Evolutionary conservation across 2,113 vertebrate species (phyloP).

Genomic region (Osmerus eperlanus): DNA sequence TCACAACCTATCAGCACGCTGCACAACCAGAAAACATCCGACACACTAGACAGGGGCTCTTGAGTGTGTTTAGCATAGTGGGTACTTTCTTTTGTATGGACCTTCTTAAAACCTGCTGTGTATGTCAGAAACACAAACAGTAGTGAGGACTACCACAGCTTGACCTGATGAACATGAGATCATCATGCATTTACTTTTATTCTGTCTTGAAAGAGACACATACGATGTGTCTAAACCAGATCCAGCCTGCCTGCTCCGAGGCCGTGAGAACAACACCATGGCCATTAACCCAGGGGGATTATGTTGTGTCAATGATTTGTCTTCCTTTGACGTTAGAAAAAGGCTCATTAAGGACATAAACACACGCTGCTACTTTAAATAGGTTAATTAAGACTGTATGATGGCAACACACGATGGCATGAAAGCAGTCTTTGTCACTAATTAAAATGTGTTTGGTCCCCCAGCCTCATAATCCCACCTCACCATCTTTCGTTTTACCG

Average conservation of each 20-base stretch:
- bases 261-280: conserved; percentile 18
- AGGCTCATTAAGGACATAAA: conserved; percentile 61
- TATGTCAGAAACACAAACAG: too few species aligned
- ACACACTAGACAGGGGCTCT: too few species aligned
- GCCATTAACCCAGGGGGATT: conserved; percentile 46
- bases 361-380: conserved; percentile 61
- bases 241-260: neutral
- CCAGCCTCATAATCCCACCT: conserved; percentile 44
- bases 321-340: conserved; percentile 55
- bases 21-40: too few species aligned
- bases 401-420: conserved; percentile 65
- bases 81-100: too few species aligned
- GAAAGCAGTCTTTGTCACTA: conserved; percentile 62
- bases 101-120: too few species aligned
- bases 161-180: too few species aligned
- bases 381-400: conserved; percentile 70
- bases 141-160: too few species aligned
- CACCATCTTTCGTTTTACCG: conserved; percentile 16
- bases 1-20: too few species aligned
- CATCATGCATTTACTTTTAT: too few species aligned
- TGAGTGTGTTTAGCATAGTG: too few species aligned
- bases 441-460: conserved; percentile 61
- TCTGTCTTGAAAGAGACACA: too few species aligned
- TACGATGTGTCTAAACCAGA: conserved; percentile 26
- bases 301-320: conserved; percentile 47